Evolutionary conservation across 2,888 invertebrate genomes (phyloP), one percentile per base, ranked within the genome.

Genomic region (Sisyra terminalis): DNA sequence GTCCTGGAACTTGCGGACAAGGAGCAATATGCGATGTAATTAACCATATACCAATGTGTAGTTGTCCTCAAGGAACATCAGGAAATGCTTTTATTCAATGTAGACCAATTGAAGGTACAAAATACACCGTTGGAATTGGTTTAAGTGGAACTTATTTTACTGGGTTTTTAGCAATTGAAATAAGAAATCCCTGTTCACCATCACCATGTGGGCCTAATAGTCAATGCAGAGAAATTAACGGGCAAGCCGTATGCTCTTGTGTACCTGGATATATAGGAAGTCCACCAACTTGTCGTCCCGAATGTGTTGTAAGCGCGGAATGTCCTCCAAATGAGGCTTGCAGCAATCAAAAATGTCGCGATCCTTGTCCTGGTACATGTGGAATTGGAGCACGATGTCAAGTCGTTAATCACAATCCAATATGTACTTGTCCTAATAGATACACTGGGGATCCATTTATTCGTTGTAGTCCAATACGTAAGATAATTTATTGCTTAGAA

Each of bases 281-380:
- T 55, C 81, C 83, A 44, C 79, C 79, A 2, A 72, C 73, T 46
- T 82, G 82, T 56, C 65, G 77, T 47, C 79, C 79, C 2, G 80
- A 81, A 61, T 81, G 81, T 54, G 69, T 75, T 37, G 71, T 73
- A 45, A 80, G 78, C 52, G 69, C 74, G 2, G 81, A 82, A 53
- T 84, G 84, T 58, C 54, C 73, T 9, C 69, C 71, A 45, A 71
- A 73, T 50, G 65, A 71, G 54, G 78, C 82, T 10, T 84, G 84
- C 53, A 73, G 77, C 44, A 79, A 77, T 53, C 71, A 74, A 54
- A 80, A 78, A 64, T 84, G 82, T 54, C 70, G 72, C 53, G 77
- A 83, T 57, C 82, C 83, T n/a, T 83, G 82, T 48, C 75, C 75
- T 3, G 80, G 81, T 29, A 75, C 78, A 9, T 85, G 84, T 54